Evolutionary conservation across 2,888 invertebrate species (phyloP), one percentile per base, ranked within the genome.

Genomic region (Crossocerus cetratus): DNA sequence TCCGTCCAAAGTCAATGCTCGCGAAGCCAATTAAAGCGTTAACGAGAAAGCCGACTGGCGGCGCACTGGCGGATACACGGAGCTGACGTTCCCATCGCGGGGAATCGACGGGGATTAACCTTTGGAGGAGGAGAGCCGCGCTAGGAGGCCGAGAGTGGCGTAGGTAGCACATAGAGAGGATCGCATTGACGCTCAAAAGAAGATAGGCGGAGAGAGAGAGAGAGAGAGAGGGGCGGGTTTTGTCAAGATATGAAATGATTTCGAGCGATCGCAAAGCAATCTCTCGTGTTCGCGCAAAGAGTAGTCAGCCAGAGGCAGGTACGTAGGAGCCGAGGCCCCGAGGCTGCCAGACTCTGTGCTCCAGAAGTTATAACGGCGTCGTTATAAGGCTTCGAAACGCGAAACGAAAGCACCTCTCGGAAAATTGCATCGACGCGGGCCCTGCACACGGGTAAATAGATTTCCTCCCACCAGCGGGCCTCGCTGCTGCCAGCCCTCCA

Each of bases 361-460:
- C 53, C 21, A 59, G 65, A 60, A 66, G 75, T 70, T 67, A 74
- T 64, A 74, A 70, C 76, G 62, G 66, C 66, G 71, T 77, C 65
- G 78, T 79, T 70, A 58, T 61, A 59, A 66, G 74, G 59, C 72
- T 77, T 79, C 77, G 69, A 74, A 79, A 78, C 77, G 78, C 71
- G 77, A 65, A 74, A 76, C 72, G 77, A 72, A 62, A 77, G 67
- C 74, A 70, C 74, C 79, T 62, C 74, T 59, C 69, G 70, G 79
- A 72, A 80, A 80, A 80, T 80, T 79, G 79, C 75, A 80, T 80
- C 79, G 79, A 72, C 67, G 79, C 76, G n/a, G n/a, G 67, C 74
- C 32, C 60, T 63, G 64, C 69, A 58, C 72, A 21, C 77, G 63
- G 68, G 60, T 77, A 78, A 77, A 79, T 79, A 78, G 79, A 79